Conservation (phyloP, 2,797 vertebrate species). For the Argya squamiceps region DNA sequence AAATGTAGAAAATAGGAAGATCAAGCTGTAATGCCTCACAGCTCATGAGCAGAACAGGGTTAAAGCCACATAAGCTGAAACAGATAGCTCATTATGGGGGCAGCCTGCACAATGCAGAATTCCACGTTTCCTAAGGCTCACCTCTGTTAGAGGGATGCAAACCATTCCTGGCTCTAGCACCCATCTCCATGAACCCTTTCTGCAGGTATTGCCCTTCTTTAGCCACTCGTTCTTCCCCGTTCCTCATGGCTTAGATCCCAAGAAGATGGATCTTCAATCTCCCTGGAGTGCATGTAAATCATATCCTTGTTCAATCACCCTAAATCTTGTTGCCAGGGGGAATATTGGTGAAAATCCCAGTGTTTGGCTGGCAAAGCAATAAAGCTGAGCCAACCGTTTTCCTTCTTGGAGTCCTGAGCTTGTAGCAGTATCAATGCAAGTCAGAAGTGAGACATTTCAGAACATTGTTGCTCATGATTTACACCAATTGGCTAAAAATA, state of each 20-base stretch:
- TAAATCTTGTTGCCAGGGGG: background rate
- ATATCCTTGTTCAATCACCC: background rate
- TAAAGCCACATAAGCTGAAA: background rate
- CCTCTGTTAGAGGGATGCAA: background rate
- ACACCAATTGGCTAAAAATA: slow-evolving; percentile 35
- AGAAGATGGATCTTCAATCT: background rate
- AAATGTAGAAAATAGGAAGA: slow-evolving; percentile 1
- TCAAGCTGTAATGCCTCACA: background rate
- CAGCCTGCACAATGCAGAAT: background rate
- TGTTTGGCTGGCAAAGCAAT: background rate
- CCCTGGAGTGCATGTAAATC: background rate
- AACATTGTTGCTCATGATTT: background rate
- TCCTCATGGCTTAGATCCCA: background rate
- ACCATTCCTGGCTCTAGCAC: background rate
- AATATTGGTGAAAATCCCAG: background rate
- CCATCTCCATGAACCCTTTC: background rate
- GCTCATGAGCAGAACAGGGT: background rate
- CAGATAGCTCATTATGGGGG: background rate
- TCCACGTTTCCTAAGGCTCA: background rate
- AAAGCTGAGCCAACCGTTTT: background rate
- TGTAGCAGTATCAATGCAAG: background rate
- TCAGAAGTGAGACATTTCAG: slow-evolving; percentile 37
- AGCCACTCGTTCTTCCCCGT: background rate
- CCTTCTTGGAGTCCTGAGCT: background rate
- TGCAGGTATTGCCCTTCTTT: background rate